These are phyloP conservation scores for Psittacula cyanocephala DNA, from an alignment of 2,113 vertebrate species.

Conservation along the genomic window DNA sequence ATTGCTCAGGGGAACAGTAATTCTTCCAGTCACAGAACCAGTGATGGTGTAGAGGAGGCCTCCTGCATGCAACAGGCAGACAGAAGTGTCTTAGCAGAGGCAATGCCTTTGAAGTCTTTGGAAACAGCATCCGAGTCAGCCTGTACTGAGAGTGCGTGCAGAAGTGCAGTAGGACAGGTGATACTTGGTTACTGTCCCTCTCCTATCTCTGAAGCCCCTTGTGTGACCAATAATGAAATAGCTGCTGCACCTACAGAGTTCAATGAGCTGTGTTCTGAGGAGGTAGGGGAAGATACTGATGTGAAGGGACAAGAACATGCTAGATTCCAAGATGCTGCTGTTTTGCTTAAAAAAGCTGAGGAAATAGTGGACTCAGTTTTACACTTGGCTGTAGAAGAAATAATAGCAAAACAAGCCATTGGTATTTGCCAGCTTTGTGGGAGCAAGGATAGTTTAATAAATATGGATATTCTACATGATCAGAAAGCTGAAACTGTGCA, in stretches of 20 bases:
- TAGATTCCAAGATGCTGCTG: constrained; percentile 10
- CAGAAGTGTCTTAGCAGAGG: not conserved
- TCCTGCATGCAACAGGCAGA: not conserved
- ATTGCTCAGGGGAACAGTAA: not conserved
- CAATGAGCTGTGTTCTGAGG: constrained; percentile 28
- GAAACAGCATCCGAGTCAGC: not conserved
- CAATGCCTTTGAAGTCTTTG: not conserved
- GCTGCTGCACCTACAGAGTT: constrained; percentile 50
- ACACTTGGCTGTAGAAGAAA: constrained; percentile 65
- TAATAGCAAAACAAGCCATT: constrained; percentile 33
- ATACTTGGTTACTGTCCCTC: not conserved
- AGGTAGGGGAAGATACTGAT: not conserved
- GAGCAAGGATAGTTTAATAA: constrained; percentile 24
- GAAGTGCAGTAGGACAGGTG: not conserved
- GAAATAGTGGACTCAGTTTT: constrained; percentile 63
- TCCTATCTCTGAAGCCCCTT: not conserved
- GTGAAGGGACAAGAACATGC: not conserved
- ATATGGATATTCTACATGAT: not conserved
- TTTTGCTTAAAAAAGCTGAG: constrained; percentile 63
- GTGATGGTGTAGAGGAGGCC: not conserved
- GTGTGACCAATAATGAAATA: not conserved
- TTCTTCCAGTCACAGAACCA: not conserved
- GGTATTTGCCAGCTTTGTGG: constrained; percentile 17
- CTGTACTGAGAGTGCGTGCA: not conserved
- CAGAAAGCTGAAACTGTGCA: constrained; percentile 8